Evolutionary conservation across 2,888 invertebrate genomes (phyloP), one percentile per base, ranked within the genome.

Genomic region (Phengaris arion): DNA sequence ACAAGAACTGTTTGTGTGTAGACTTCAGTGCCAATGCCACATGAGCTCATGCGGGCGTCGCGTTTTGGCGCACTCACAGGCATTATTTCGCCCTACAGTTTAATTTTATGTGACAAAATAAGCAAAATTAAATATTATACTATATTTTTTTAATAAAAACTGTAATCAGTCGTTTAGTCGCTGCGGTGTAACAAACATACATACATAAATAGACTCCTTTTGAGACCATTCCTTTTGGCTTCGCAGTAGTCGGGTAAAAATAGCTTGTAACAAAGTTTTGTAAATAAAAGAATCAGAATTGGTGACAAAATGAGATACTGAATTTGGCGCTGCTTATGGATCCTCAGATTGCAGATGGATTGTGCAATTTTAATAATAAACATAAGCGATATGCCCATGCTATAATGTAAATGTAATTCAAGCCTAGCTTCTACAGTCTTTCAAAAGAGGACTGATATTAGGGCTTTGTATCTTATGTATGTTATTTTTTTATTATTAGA

Each of bases 21-120:
- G 22, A 88, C 89, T 91, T 92, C 89, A 91, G 92, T 92, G 92
- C 92, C 92, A 92, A 92, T 90, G 90, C 83, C 90, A 88, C 83
- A 85, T 85, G 85, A 88, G 87, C 86, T 87, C 86, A 85, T 85
- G 83, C 83, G 85, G 83, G 84, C 88, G 90, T 92, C 92, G 86
- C 89, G 87, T 89, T 86, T 93, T 93, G 93, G 92, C 93, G 90
- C 91, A 89, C 86, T 87, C 85, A 85, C 88, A 83, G 82, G 81
- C 83, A 15, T 85, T 86, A 86, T 89, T 55, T 68, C 8, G 74
- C 52, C 55, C 69, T 75, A 70, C 46, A 48, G 22, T 57, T 57
- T 57, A 57, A 57, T 69, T 48, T 57, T 15, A 75, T 69, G 70
- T 46, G 70, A 75, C 55, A 57, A 59, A 13, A 57, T 57, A 57